phyloP scores from a whole-genome alignment of 1,140 invertebrate species.

The Coptotermes formosanus region DNA sequence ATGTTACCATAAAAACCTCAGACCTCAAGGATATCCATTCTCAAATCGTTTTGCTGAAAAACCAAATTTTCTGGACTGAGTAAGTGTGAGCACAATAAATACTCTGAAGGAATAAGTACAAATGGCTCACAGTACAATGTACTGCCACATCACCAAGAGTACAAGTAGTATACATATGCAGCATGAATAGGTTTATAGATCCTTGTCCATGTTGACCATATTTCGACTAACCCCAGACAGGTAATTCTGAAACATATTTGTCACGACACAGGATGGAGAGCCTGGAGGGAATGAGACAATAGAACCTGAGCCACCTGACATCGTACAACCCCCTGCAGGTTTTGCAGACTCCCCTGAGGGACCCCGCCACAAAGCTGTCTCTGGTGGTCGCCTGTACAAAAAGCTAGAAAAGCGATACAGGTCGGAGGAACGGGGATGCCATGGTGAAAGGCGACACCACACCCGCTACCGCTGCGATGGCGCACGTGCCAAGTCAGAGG shows the following conservation, averaged over 20 bases:
- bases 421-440: conserved; percentile 66
- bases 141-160: no score
- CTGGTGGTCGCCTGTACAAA: conserved; percentile 65
- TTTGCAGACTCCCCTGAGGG: conserved; percentile 80
- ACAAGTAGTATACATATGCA: no score
- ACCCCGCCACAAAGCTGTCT: conserved; percentile 43
- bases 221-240: no score
- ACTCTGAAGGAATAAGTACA: no score
- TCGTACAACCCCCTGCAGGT: conserved; percentile 80
- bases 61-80: no score
- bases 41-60: no score
- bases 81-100: no score
- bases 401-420: conserved; percentile 78
- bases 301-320: conserved; percentile 52
- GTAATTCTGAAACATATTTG: neutral
- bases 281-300: neutral
- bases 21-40: no score
- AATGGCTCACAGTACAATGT: no score
- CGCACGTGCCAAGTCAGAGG: conserved; percentile 41
- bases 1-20: no score
- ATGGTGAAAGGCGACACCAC: conserved; percentile 45
- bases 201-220: no score
- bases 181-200: no score
- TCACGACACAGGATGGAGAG: neutral
- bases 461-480: conserved; percentile 30